Evolutionary conservation across 2,113 vertebrate species (phyloP).

Genomic region (Grammomys dolichurus): DNA sequence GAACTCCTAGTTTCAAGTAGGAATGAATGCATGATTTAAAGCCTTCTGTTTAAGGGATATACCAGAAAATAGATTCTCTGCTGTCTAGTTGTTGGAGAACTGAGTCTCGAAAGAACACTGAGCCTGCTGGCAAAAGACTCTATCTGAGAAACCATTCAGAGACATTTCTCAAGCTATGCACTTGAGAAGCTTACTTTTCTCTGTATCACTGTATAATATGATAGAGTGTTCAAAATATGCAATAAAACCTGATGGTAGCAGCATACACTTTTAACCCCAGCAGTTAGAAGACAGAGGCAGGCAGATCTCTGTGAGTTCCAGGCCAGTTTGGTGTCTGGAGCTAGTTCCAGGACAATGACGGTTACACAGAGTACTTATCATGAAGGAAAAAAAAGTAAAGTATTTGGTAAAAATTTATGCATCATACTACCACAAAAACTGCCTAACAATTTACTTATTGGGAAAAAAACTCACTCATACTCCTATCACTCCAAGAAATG

Average conservation of each 20-base stretch:
- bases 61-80: neutral
- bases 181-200: neutral
- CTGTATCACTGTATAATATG: neutral
- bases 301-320: too few relatives aligned
- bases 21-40: neutral
- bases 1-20: neutral
- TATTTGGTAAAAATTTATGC: neutral
- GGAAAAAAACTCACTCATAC: neutral
- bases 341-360: too few relatives aligned
- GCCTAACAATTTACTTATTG: neutral
- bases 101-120: neutral
- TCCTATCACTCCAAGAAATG: neutral
- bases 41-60: neutral
- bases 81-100: neutral
- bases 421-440: neutral
- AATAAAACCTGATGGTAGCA: neutral
- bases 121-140: neutral
- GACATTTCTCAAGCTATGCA: fast-evolving
- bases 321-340: too few relatives aligned
- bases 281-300: too few relatives aligned
- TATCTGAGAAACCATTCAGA: neutral
- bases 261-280: too few relatives aligned
- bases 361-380: too few relatives aligned
- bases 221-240: neutral
- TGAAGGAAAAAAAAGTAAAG: neutral